Evolutionary conservation across 2,888 invertebrate species (phyloP).

Genomic region (Dyspetes luteomarginatus): DNA sequence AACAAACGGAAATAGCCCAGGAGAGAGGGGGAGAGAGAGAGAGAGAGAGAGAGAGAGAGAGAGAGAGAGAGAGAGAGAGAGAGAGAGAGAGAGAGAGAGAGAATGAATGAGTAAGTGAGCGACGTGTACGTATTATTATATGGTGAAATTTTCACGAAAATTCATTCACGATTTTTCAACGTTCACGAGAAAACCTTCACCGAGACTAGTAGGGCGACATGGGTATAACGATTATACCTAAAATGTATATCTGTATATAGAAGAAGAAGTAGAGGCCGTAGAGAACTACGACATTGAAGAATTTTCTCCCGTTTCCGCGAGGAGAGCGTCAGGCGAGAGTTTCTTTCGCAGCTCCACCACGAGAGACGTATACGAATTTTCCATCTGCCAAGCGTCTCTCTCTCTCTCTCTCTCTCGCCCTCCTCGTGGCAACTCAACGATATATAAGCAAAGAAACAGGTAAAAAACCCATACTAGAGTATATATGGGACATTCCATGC

Average conservation of each 20-base stretch:
- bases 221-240: not conserved
- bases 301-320: slow-evolving; percentile 56
- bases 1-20: slow-evolving; percentile 51
- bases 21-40: not conserved
- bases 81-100: slow-evolving; percentile 11
- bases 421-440: slow-evolving; percentile 30
- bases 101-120: not conserved
- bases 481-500: slow-evolving; percentile 40
- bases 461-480: slow-evolving; percentile 24
- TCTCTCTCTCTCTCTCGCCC: slow-evolving; percentile 22
- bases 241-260: not conserved
- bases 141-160: slow-evolving; percentile 60
- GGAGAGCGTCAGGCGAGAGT: slow-evolving; percentile 12
- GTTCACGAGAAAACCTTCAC: slow-evolving; percentile 39
- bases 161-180: slow-evolving; percentile 66
- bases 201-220: slow-evolving; percentile 17
- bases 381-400: slow-evolving; percentile 59
- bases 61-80: slow-evolving; percentile 24
- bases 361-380: slow-evolving; percentile 62
- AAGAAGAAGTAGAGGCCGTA: slow-evolving; percentile 39
- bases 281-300: slow-evolving; percentile 63
- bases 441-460: slow-evolving; percentile 51
- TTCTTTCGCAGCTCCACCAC: not conserved
- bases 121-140: slow-evolving; percentile 58
- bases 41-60: not conserved